These are phyloP conservation scores for Trachelus iudaicus DNA, from an alignment of 2,888 invertebrate genomes.

Conservation along the genomic window DNA sequence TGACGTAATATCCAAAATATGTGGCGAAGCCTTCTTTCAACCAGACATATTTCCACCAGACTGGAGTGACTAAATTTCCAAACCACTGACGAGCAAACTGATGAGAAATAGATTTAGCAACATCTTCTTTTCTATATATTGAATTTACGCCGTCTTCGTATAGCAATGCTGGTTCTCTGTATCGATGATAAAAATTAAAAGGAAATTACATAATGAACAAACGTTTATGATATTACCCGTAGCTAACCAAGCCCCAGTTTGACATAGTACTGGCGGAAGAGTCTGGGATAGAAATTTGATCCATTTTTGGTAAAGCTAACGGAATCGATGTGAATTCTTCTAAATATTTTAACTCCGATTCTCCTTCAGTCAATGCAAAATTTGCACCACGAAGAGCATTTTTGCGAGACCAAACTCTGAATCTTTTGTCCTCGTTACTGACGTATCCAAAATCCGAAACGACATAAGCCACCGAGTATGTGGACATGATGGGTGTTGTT, in stretches of 20 bases:
- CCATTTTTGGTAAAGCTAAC: slow-evolving; percentile 96
- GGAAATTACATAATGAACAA: slow-evolving; percentile 31
- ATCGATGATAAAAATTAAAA: no score
- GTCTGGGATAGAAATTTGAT: slow-evolving; percentile 95
- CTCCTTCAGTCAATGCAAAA: slow-evolving; percentile 90
- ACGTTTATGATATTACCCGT: slow-evolving; percentile 33
- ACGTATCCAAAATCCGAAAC: slow-evolving; percentile 96
- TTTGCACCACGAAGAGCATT: slow-evolving; percentile 81
- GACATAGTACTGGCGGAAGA: slow-evolving; percentile 98
- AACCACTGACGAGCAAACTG: slow-evolving; percentile 70
- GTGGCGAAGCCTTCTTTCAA: slow-evolving; percentile 68
- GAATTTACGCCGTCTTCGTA: slow-evolving; percentile 30
- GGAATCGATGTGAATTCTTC: slow-evolving; percentile 94
- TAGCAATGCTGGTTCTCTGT: no score
- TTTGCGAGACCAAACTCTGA: slow-evolving; percentile 78
- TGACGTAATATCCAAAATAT: slow-evolving; percentile 66
- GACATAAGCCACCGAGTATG: slow-evolving; percentile 93
- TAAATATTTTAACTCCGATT: slow-evolving; percentile 93
- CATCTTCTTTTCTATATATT: slow-evolving; percentile 37
- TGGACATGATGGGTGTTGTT: slow-evolving; percentile 93
- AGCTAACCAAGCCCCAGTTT: slow-evolving; percentile 88
- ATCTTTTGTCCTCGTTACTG: slow-evolving; percentile 72
- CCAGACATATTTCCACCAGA: slow-evolving; percentile 64
- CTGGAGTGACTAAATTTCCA: slow-evolving; percentile 61
- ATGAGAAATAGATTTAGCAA: slow-evolving; percentile 63